Base-by-base conservation (phyloP, 2,888 invertebrate species). In the Cremastinae sp. region DNA sequence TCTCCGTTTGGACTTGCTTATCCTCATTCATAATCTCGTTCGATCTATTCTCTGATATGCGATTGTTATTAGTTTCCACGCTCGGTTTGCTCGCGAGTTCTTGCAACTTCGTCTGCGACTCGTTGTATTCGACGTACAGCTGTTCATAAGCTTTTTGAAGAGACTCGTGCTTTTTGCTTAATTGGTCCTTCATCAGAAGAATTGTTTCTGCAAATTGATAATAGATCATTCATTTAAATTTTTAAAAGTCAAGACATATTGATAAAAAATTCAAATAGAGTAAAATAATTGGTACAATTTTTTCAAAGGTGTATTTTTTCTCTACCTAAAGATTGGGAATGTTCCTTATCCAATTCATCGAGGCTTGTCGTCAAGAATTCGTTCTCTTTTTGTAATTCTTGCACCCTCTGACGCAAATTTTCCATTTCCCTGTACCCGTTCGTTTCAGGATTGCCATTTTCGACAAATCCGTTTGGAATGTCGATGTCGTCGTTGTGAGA, bases 331-430 rank as follows among this genome's bases (percentile, higher is more conserved):
- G 94, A 95, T 81, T 92, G 90, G 82, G 94, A 93, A 85, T 96
- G 94, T 87, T 95, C 95, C 55, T 89, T 91, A 84, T 96, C 96
- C 80, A 96, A 89, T 84, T 95, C 95, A 81, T 95, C 95, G 65
- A 96, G 90, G 81, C 91, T 93, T 3, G 87, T 86, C 14, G 92
- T 91, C 16, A 94, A 90, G 76, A 91, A 91, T 79, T 90, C 90
- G 78, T 93, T 93, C 84, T 93, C 93, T 83, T 92, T 91, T 82
- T 91, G 90, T 0, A 94, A 88, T 45, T 91, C 90, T 1, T 85
- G 84, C 12, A 93, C 84, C 86, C 92, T 92, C 53, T 90, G 91
- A 47, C 87, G 86, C 20, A 91, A 80, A 5, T 87, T 84, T 37
- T 90, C 87, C 16, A 68, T 66, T 28, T 87, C 87, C 8, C 74